A percentile compares a stretch with the other conserved stretches of the same genome.
Evolutionary conservation across 2,888 invertebrate species (phyloP).

Genomic region (Aphidius colemani): DNA sequence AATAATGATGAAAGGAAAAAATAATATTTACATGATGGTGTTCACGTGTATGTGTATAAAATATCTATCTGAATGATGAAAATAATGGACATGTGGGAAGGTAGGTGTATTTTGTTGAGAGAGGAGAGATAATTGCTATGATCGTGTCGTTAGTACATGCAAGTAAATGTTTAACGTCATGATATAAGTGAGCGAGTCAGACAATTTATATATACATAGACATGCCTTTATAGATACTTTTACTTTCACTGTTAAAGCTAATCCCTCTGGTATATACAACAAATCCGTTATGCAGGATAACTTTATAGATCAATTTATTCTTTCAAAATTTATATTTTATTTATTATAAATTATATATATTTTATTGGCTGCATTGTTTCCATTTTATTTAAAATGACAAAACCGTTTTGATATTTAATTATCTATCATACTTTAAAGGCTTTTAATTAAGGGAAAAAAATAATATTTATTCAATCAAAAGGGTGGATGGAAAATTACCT

Average conservation of each 20-base stretch:
- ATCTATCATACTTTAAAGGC: no score
- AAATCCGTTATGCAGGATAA: constrained; percentile 48
- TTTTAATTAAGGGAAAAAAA: no score
- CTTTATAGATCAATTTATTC: constrained; percentile 53
- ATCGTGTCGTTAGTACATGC: background rate
- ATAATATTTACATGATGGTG: no score
- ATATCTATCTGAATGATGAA: no score
- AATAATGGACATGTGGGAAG: no score
- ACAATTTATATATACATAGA: background rate
- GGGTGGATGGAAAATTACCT: no score
- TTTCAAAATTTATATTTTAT: constrained; percentile 33
- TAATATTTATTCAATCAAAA: no score
- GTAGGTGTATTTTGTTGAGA: background rate
- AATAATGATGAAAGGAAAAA: background rate
- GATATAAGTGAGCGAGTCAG: background rate
- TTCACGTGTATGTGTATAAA: no score
- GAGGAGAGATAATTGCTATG: background rate
- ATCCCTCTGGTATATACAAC: constrained; percentile 30
- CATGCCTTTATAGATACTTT: constrained; percentile 37
- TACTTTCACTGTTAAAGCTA: constrained; percentile 49
- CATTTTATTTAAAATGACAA: no score
- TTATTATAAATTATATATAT: background rate
- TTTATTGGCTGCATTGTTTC: no score
- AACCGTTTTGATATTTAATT: no score
- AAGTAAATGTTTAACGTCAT: background rate